Base-by-base conservation (phyloP, 2,113 vertebrate species). In the Dromiciops gliroides region DNA sequence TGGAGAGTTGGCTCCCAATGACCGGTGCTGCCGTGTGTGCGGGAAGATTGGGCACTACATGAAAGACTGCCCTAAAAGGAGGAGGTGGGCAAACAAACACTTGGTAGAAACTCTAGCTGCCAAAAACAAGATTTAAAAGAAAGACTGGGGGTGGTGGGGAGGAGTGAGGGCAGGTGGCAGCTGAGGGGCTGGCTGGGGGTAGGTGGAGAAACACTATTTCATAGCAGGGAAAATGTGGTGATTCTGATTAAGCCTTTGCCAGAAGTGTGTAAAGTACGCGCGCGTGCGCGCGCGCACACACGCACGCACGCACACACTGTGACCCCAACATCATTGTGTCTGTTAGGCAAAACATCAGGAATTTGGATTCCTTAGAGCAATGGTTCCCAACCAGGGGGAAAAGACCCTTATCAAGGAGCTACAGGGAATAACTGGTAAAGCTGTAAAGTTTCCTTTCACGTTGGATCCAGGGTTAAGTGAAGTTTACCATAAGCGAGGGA, bases 21-120 rank as follows among this genome's bases (percentile, higher is more conserved):
- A 99, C 98, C 98, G 99, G 95, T 99, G 99, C 98, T 99, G 99
- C 98, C 98, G 99, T 96, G 99, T 99, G 94, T 99, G 99, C 95
- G 99, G 99, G 91, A 99, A 99, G 98, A 99, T 99, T 95, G 99
- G 99, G 92, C 99, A 99, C 97, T 99, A 99, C 96, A 99, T 99
- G 99, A 99, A 99, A 98, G 99, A 99, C 97, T 99, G 99, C 96
- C 99, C 99, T 16, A 99, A 99, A 97, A 99, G 99, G 97, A 99
- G 99, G 98, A 99, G 99, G 99, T 99, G 96, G 97, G 98, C 94
- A 96, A 94, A 95, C 95, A 50, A 95, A 96, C 95, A 50, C 67
- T 44, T 22, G 67, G 67, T n/a, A 75, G 67, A 75, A 22, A 8
- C 67, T 22, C 1, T 5, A 75, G 16, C 3, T n/a, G 67, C 37